Evolutionary conservation across 2,797 vertebrate species (phyloP), one percentile per base, ranked within the genome.

Genomic region (Sebastes trivittatus): DNA sequence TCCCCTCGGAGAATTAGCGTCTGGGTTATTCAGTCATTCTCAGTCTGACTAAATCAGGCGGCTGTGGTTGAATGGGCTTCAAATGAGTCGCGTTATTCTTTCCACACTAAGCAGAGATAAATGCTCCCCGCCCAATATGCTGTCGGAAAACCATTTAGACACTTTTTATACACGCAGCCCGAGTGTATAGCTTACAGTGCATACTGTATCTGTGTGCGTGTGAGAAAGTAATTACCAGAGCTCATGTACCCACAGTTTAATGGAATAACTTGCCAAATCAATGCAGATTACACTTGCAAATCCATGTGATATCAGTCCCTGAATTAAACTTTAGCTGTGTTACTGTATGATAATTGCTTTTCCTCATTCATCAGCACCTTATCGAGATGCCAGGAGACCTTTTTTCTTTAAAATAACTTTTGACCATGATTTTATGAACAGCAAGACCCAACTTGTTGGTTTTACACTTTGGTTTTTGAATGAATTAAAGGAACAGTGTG

Each of bases 181-280:
- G 11, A 32, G 75, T 68, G 75, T 75, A 81, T 65, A 62, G 67
- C 63, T 75, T 75, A 78, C 72, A 52, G 20, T 52, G 20, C 49
- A 71, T 74, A 72, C 75, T 77, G 61, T 80, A 56, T 82, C 11
- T 49, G 75, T 59, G 64, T 4, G 61, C 54, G 32, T 0, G 66
- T n/a, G 64, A 78, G 20, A 86, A 86, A 82, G 77, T 75, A 84
- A 87, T 88, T 81, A 87, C 75, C 27, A 22, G 58, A 70, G 83
- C 72, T 78, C 80, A 66, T 80, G 84, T 83, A 36, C 49, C 70
- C 11, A 2, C 54, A 66, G 77, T 72, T 34, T 82, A 87, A 85
- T 79, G 73, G 80, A 91, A 87, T 87, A 87, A 88, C 60, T 66
- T 66, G 55, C 49, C 71, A 77, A 85, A 84, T 89, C 83, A 83